phyloP scores from a whole-genome alignment of 2,113 vertebrate genomes.

The Gopherus flavomarginatus region DNA sequence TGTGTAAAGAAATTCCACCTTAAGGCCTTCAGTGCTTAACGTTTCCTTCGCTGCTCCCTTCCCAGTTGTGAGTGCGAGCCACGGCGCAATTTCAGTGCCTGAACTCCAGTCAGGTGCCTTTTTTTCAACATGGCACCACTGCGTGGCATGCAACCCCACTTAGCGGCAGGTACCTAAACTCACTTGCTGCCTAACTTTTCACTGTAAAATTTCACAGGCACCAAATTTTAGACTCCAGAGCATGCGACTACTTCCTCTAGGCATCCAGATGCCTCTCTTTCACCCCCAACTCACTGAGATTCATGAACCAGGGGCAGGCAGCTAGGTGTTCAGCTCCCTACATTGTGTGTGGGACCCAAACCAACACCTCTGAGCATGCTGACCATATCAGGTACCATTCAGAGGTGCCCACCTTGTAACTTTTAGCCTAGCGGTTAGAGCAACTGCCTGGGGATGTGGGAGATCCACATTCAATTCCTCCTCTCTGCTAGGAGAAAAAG shows the following conservation, averaged over 20 bases:
- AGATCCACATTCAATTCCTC: background rate
- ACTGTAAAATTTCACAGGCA: background rate
- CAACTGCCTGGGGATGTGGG: too few relatives aligned
- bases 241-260: background rate
- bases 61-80: background rate
- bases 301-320: background rate
- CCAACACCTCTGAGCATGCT: background rate
- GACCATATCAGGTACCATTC: background rate
- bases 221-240: background rate
- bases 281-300: background rate
- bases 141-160: background rate
- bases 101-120: background rate
- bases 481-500: background rate
- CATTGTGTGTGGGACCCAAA: background rate
- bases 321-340: background rate
- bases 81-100: too few relatives aligned
- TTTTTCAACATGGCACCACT: background rate
- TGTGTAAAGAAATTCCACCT: slow-evolving; percentile 34
- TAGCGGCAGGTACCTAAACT: background rate
- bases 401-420: background rate
- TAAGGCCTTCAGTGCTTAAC: background rate
- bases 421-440: too few relatives aligned
- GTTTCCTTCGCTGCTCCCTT: background rate
- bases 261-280: background rate
- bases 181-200: background rate